Base-by-base conservation (phyloP, 2,797 vertebrate genomes). In the Peromyscus aztecus region DNA sequence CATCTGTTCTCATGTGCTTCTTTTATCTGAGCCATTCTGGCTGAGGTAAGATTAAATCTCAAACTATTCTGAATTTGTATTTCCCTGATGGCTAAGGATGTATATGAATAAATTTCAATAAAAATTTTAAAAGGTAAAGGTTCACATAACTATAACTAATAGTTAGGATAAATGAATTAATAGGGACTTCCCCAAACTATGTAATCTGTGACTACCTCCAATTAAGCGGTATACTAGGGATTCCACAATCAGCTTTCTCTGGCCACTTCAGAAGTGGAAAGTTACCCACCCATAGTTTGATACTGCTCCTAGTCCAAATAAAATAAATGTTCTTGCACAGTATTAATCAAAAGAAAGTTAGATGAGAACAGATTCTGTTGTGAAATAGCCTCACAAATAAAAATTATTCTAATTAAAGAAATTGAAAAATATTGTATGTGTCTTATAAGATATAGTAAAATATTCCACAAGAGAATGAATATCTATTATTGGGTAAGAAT, bases 81-180 rank as follows among this genome's bases (percentile, higher is more conserved):
- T 23, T 40, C 19, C 21, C 37, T 73, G 37, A 24, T 10, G 21
- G 4, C 9, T 40, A 24, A 73, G 21, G 46, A n/a, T 0, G 1
- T 49, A 11, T 46, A 78, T 90, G 1, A 59, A 94, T 49, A 10
- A 95, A 87, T 77, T 69, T 88, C 90, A 81, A 71, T 94, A 97
- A 88, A 27, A 89, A 94, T 96, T 65, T 89, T 88, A 90, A 73
- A 4, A 95, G 88, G 97, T 52, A 77, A 86, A 94, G 92, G 91
- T 92, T 93, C 0, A 0, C 61, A 80, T 95, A 97, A 97, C 97
- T 97, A 89, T 4, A 55, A 12, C 89, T 14, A 11, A 85, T 73
- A 57, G 92, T 93, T 89, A 91, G 93, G 92, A 87, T 96, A 93
- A 97, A 78, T 94, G 94, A 93, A 94, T 90, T 98, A 97, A 97